A percentile compares a stretch with the other conserved stretches of the same genome.
Evolutionary conservation across 2,888 invertebrate species (phyloP).

Genomic region (Oxyteleia sp.): DNA sequence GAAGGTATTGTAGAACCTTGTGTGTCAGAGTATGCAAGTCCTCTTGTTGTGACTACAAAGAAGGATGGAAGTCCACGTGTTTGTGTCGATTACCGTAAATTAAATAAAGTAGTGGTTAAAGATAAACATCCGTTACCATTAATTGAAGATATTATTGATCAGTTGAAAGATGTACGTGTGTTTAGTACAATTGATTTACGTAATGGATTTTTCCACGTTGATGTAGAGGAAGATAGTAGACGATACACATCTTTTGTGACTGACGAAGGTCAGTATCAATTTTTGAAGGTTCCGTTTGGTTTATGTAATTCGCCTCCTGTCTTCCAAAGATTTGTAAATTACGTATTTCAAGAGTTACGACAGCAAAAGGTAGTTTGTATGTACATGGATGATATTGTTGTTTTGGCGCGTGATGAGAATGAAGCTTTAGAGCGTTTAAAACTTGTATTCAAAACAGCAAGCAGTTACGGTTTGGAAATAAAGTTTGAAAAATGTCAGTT

Average conservation of each 20-base stretch:
- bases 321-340: constrained; percentile 41
- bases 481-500: constrained; percentile 40
- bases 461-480: constrained; percentile 23
- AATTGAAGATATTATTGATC: not conserved
- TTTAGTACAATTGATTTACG: constrained; percentile 58
- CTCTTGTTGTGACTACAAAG: constrained; percentile 76
- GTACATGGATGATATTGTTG: constrained; percentile 39
- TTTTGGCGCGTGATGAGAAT: constrained; percentile 4
- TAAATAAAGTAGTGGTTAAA: constrained; percentile 30
- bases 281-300: not conserved
- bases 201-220: constrained; percentile 59
- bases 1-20: constrained; percentile 78
- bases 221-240: constrained; percentile 35
- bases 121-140: not conserved
- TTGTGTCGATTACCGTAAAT: constrained; percentile 6
- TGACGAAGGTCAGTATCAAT: not conserved
- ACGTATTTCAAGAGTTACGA: constrained; percentile 5
- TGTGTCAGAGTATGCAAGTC: constrained; percentile 79
- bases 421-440: constrained; percentile 48
- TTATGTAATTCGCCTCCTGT: constrained; percentile 29
- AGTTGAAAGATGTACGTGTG: constrained; percentile 4
- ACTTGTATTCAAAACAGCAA: constrained; percentile 53
- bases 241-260: constrained; percentile 22
- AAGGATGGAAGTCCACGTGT: constrained; percentile 74
- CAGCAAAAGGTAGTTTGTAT: not conserved